A percentile compares a stretch with the other conserved stretches of the same genome.
Evolutionary conservation across 1,140 invertebrate genomes (phyloP).

Genomic region (Dinoponera quadriceps): DNA sequence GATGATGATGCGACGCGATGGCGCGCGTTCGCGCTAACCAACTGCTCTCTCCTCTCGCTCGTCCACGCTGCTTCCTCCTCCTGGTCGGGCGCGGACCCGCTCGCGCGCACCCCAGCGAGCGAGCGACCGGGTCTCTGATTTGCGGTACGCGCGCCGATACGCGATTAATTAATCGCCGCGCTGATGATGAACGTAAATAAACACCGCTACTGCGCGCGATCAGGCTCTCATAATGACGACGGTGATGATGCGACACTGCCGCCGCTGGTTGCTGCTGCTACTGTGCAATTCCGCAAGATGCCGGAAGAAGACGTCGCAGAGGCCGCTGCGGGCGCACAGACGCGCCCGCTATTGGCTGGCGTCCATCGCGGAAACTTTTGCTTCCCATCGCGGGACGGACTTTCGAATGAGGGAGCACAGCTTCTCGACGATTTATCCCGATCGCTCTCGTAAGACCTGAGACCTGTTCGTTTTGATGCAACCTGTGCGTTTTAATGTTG

Average conservation of each 20-base stretch:
- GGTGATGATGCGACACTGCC: constrained; percentile 71
- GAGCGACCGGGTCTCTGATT: neutral
- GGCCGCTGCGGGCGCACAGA: constrained; percentile 8
- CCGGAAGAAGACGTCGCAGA: constrained; percentile 38
- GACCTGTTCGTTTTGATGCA: too few relatives aligned
- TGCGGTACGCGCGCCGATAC: neutral
- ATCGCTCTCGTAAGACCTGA: too few relatives aligned
- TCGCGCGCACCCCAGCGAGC: neutral
- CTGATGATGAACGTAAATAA: constrained; percentile 77
- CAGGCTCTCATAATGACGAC: neutral
- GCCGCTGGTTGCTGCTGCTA: constrained; percentile 1
- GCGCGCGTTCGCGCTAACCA: constrained; percentile 12
- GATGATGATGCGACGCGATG: neutral
- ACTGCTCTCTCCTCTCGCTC: neutral
- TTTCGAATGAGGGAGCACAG: too few relatives aligned
- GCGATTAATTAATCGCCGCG: constrained; percentile 64
- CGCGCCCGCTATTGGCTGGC: too few relatives aligned
- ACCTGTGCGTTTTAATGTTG: too few relatives aligned
- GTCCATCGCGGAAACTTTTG: neutral
- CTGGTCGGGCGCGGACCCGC: neutral
- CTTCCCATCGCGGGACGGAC: neutral
- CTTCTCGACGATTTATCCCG: too few relatives aligned
- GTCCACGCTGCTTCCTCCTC: neutral
- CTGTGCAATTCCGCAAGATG: constrained; percentile 1
- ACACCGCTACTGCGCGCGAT: constrained; percentile 76